Evolutionary conservation across 1,140 invertebrate species (phyloP).

Genomic region (Asbolus verrucosus): DNA sequence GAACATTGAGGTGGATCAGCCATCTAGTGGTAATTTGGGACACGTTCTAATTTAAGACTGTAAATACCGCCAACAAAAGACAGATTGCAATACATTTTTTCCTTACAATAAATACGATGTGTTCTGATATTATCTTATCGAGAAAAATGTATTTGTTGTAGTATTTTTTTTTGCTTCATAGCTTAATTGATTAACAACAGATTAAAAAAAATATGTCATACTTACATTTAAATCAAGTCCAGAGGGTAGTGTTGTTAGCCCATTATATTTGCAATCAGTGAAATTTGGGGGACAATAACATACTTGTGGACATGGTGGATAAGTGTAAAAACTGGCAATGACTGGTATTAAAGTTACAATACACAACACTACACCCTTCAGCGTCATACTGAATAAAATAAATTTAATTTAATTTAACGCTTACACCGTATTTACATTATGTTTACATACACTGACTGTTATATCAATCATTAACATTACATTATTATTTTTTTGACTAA

Average conservation of each 20-base stretch:
- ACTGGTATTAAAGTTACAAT: slow-evolving; percentile 10
- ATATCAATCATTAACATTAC: slow-evolving; percentile 28
- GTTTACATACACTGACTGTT: not conserved
- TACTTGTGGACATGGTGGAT: slow-evolving; percentile 44
- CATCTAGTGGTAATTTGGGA: slow-evolving; percentile 26
- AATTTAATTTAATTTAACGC: slow-evolving; percentile 1
- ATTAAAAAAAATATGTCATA: no score
- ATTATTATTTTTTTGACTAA: slow-evolving; percentile 22
- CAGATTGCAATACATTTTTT: no score
- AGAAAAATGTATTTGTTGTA: no score
- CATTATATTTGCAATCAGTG: slow-evolving; percentile 46
- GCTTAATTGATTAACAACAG: no score
- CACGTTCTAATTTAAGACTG: not conserved
- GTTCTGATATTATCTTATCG: no score
- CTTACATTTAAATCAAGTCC: slow-evolving; percentile 52
- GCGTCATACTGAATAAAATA: slow-evolving; percentile 19
- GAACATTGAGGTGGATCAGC: slow-evolving; percentile 4
- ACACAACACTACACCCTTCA: slow-evolving; percentile 34
- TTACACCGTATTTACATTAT: not conserved
- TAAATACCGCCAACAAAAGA: not conserved
- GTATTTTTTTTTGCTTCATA: no score
- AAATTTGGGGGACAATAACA: slow-evolving; percentile 48
- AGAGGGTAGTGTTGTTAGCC: slow-evolving; percentile 42
- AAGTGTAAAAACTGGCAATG: not conserved
- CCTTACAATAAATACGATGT: no score